Percentiles rank a stretch among this genome's conserved stretches.
phyloP scores from a whole-genome alignment of 2,797 vertebrate genomes.

The Lates japonicus region DNA sequence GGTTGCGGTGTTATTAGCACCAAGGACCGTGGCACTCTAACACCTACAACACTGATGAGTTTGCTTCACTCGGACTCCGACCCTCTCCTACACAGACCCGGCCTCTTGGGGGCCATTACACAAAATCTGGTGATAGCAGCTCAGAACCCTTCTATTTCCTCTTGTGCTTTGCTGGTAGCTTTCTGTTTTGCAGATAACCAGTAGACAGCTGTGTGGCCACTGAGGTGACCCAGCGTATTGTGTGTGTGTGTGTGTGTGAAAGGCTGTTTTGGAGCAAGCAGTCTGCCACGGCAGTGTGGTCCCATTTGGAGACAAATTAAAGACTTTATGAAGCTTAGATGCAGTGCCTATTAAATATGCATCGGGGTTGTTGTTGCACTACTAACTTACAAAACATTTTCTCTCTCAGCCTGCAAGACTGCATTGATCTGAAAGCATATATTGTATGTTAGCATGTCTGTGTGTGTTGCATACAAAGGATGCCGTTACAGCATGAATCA shows the following conservation, averaged over 20 bases:
- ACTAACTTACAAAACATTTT: conserved; percentile 21
- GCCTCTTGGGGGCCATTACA: conserved; percentile 39
- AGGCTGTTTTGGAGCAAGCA: conserved; percentile 5
- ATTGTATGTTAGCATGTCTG: conserved; percentile 24
- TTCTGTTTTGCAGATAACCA: not conserved
- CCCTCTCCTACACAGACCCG: conserved; percentile 17
- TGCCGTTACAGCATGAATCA: conserved; percentile 17
- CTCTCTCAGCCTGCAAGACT: conserved; percentile 6
- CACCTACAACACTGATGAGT: conserved; percentile 44
- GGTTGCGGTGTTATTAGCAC: conserved; percentile 30
- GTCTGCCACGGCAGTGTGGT: conserved; percentile 11
- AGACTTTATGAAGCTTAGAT: conserved; percentile 26
- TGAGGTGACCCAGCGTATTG: no score
- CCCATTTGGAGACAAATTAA: conserved; percentile 50
- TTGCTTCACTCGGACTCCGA: conserved; percentile 17
- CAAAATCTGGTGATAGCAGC: conserved; percentile 30
- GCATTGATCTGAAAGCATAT: conserved; percentile 42
- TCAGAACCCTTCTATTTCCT: conserved; percentile 20
- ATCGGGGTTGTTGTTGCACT: conserved; percentile 36
- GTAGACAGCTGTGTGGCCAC: conserved; percentile 25
- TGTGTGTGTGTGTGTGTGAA: not conserved
- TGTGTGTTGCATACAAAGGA: conserved; percentile 31
- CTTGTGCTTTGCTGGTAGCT: not conserved
- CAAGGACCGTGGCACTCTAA: conserved; percentile 9
- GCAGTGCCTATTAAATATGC: conserved; percentile 34